Evolutionary conservation across 1,140 invertebrate genomes (phyloP), one percentile per base, ranked within the genome.

Genomic region (Hylaeus anthracinus): DNA sequence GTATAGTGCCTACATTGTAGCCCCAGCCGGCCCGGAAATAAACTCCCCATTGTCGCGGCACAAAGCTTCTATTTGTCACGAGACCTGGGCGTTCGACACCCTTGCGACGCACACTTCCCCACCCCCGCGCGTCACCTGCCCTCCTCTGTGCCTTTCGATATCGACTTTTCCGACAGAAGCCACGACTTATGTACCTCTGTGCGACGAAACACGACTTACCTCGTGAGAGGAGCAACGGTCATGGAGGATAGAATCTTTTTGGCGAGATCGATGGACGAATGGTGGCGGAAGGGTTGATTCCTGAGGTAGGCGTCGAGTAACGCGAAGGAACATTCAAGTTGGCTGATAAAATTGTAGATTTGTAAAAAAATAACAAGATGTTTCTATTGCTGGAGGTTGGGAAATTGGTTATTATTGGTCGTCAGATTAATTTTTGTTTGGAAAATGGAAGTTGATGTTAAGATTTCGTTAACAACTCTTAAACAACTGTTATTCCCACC

Each of bases 1-100:
- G 88, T 92, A 92, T 92, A 92, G 93, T 93, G 92, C 92, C 92
- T 93, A 93, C 91, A 93, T 93, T 93, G 93, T 93, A 93, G 90
- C 90, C 91, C 91, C 91, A 93, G 92, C 91, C 92, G 91, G 90
- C 89, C 91, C 92, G 93, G 93, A 94, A 93, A 93, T 94, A 93
- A 94, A 93, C 92, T 93, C 91, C 90, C 92, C 92, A 93, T 94
- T 94, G 92, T 94, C 92, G 91, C 90, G 81, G 88, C 89, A 92
- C 92, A 92, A 92, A 92, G 89, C 90, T 91, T 92, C 89, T 91
- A 93, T 92, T 92, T 90, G 91, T 92, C 91, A 90, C 90, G 88
- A 91, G 88, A 89, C 88, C 88, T 81, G 85, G 76, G 82, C 85
- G 86, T 88, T 87, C 86, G 86, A 88, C 86, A 88, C 86, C 83